A percentile compares a stretch with the other conserved stretches of the same genome.
Conservation (phyloP, 2,113 vertebrate species). For the Pipra filicauda region DNA sequence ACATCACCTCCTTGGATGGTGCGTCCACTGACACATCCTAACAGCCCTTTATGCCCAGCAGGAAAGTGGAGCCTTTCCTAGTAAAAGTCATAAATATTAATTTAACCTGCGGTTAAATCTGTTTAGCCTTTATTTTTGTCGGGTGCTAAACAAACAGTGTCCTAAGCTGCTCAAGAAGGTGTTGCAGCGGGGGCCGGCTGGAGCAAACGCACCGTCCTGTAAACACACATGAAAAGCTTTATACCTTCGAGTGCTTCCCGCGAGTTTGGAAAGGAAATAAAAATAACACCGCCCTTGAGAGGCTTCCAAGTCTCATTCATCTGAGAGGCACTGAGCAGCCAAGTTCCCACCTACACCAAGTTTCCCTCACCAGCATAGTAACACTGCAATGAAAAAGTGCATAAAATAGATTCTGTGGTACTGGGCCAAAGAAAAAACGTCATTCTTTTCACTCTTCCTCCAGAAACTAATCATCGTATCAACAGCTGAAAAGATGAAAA, state of each 20-base stretch:
- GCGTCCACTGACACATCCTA: background rate
- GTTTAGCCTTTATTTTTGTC: background rate
- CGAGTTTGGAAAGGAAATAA: background rate
- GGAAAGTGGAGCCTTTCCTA: background rate
- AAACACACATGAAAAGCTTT: background rate
- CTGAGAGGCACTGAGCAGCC: background rate
- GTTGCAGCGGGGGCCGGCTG: background rate
- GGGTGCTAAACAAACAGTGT: background rate
- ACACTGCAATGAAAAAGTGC: background rate
- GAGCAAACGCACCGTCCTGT: background rate
- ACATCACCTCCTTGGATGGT: accelerated
- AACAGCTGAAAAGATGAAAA: background rate
- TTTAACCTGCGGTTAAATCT: background rate
- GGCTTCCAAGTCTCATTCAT: slow-evolving; percentile 2
- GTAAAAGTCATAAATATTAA: background rate
- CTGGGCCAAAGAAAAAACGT: background rate
- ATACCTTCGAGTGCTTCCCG: background rate
- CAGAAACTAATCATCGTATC: background rate
- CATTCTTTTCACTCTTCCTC: background rate
- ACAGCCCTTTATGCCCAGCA: accelerated
- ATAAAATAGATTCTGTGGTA: background rate
- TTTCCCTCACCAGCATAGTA: background rate
- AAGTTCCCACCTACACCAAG: slow-evolving; percentile 15
- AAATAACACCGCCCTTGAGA: background rate
- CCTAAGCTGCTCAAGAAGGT: background rate